Conservation (phyloP, 1,140 invertebrate species). For the Pogonus chalceus region DNA sequence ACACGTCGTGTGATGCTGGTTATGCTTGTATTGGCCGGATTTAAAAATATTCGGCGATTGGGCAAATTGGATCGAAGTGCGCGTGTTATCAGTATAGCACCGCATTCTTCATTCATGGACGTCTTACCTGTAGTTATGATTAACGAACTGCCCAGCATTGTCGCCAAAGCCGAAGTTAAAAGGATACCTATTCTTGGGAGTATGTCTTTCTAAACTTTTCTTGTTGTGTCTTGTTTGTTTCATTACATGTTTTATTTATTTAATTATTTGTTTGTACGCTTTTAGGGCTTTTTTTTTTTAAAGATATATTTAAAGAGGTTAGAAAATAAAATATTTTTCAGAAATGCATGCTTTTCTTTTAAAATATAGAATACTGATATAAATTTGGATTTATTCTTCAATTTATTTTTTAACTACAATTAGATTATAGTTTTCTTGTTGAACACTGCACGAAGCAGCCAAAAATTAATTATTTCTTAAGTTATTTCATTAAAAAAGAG, state of each 20-base stretch:
- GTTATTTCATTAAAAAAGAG: too few relatives aligned
- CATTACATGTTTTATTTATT: too few relatives aligned
- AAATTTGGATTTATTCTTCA: too few relatives aligned
- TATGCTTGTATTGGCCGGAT: slow-evolving; percentile 70
- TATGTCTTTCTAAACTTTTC: slow-evolving; percentile 39
- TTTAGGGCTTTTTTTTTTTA: slow-evolving; percentile 3
- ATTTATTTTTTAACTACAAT: too few relatives aligned
- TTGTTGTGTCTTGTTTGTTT: not conserved
- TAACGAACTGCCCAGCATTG: slow-evolving; percentile 74
- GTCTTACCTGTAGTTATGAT: slow-evolving; percentile 70
- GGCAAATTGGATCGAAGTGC: slow-evolving; percentile 49
- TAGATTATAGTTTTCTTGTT: too few relatives aligned
- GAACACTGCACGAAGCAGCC: too few relatives aligned
- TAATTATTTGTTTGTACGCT: slow-evolving; percentile 2
- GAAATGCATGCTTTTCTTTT: too few relatives aligned
- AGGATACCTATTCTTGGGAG: slow-evolving; percentile 79
- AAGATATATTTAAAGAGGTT: too few relatives aligned
- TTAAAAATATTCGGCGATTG: slow-evolving; percentile 56
- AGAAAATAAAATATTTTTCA: too few relatives aligned
- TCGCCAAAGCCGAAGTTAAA: slow-evolving; percentile 73
- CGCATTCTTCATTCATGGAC: slow-evolving; percentile 87
- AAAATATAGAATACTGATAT: too few relatives aligned
- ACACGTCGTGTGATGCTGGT: slow-evolving; percentile 58
- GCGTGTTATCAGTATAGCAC: slow-evolving; percentile 76
- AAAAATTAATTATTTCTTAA: too few relatives aligned